Percentiles rank a stretch among this genome's conserved stretches.
Evolutionary conservation across 1,140 invertebrate species (phyloP).

Genomic region (Caenorhabditis briggsae): DNA sequence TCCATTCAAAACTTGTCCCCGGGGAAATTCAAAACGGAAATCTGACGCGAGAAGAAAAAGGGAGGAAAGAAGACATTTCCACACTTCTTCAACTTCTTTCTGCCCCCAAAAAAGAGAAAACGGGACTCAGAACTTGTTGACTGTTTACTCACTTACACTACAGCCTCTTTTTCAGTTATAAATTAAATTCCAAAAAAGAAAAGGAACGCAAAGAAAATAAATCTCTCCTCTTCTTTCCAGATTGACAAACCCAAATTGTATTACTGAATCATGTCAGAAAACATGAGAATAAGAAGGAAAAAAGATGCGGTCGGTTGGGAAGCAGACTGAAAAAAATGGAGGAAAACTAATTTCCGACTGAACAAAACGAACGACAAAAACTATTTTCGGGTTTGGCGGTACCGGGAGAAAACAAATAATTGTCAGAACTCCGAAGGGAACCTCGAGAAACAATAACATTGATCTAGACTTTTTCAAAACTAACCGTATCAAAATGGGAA

Average conservation of each 20-base stretch:
- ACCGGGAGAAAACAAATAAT: not conserved
- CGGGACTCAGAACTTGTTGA: conserved; percentile 20
- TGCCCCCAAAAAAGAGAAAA: not conserved
- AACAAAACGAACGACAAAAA: conserved; percentile 42
- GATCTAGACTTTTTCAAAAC: not conserved
- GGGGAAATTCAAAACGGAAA: conserved; percentile 49
- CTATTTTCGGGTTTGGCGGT: not conserved
- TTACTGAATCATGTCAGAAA: conserved; percentile 46
- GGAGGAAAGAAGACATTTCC: not conserved
- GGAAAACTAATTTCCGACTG: conserved; percentile 37
- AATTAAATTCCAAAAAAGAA: conserved; percentile 10
- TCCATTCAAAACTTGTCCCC: conserved; percentile 46
- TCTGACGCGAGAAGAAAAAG: conserved; percentile 29
- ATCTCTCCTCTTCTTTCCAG: not conserved
- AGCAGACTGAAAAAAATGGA: not conserved
- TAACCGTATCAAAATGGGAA: conserved; percentile 80
- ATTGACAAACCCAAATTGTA: conserved; percentile 40
- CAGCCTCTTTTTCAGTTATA: conserved; percentile 19
- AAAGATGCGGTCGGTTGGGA: not conserved
- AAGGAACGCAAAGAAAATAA: not conserved
- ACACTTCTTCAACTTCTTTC: conserved; percentile 26
- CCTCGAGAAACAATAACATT: not conserved
- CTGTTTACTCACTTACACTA: conserved; percentile 27
- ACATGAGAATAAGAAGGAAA: conserved; percentile 11
- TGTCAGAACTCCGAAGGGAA: not conserved